Evolutionary conservation across 2,113 vertebrate species (phyloP).

Genomic region (Rousettus leschenaultii): DNA sequence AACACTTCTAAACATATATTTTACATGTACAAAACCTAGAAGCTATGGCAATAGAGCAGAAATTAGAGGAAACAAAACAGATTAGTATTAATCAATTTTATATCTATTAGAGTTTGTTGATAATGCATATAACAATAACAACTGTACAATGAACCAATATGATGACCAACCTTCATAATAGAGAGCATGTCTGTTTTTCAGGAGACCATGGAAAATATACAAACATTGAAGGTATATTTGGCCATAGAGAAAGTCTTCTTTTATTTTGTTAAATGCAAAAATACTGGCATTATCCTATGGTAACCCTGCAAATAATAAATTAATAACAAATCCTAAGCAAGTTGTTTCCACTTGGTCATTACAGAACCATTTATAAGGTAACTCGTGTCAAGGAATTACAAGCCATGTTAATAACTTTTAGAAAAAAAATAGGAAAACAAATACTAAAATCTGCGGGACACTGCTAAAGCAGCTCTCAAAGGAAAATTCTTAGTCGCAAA

Average conservation of each 20-base stretch:
- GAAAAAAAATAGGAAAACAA: background rate
- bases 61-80: background rate
- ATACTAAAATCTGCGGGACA: background rate
- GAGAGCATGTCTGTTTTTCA: background rate
- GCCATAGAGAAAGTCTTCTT: background rate
- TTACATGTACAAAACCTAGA: background rate
- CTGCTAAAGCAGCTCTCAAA: background rate
- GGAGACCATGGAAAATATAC: background rate
- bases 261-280: background rate
- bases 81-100: background rate
- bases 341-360: background rate
- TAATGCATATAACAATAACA: background rate
- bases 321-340: background rate
- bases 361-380: background rate
- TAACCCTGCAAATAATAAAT: background rate
- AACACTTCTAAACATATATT: background rate
- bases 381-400: background rate
- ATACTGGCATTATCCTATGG: background rate
- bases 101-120: background rate
- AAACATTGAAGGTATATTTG: background rate
- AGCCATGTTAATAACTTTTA: background rate
- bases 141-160: background rate
- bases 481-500: background rate
- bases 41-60: background rate
- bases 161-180: background rate